A percentile compares a stretch with the other conserved stretches of the same genome.
These are phyloP conservation scores for Hyposmocoma kahamanoa DNA, from an alignment of 1,140 invertebrate species.

Conservation along the genomic window DNA sequence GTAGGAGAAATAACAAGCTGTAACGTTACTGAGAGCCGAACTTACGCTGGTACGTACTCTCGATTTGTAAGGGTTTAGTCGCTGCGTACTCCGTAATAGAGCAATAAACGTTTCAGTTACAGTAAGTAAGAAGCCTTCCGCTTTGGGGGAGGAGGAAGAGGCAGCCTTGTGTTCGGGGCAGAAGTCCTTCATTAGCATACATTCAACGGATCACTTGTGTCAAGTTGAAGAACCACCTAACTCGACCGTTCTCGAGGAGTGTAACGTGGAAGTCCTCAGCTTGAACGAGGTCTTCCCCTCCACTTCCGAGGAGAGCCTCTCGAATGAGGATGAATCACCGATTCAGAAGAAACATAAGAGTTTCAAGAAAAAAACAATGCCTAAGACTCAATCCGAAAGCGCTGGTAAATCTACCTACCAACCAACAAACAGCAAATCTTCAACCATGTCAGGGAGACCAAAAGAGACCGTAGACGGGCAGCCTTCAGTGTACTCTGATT, in stretches of 20 bases:
- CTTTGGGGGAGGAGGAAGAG: constrained; percentile 35
- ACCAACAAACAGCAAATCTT: constrained; percentile 56
- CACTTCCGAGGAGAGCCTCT: constrained; percentile 62
- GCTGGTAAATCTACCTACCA: constrained; percentile 32
- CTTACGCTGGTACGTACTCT: constrained; percentile 62
- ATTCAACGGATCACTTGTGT: constrained; percentile 62
- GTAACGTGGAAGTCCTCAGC: constrained; percentile 62
- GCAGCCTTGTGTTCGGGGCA: constrained; percentile 37
- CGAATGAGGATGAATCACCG: constrained; percentile 49
- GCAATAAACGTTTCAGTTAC: constrained; percentile 49
- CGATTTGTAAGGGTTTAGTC: no score
- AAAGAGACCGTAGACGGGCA: constrained; percentile 39
- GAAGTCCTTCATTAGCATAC: constrained; percentile 64
- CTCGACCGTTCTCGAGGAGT: constrained; percentile 41
- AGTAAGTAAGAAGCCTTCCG: constrained; percentile 49
- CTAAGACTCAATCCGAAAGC: constrained; percentile 28
- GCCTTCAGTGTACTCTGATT: constrained; percentile 49
- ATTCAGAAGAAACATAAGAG: constrained; percentile 35
- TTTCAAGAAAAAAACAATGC: constrained; percentile 20
- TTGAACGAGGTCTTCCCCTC: constrained; percentile 60
- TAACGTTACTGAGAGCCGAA: constrained; percentile 40
- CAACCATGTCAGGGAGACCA: constrained; percentile 34
- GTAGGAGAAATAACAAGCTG: constrained; percentile 41
- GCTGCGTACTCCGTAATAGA: no score
- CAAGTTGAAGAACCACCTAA: constrained; percentile 39